Evolutionary conservation across 2,888 invertebrate species (phyloP).

Genomic region (Chrysina gloriosa): DNA sequence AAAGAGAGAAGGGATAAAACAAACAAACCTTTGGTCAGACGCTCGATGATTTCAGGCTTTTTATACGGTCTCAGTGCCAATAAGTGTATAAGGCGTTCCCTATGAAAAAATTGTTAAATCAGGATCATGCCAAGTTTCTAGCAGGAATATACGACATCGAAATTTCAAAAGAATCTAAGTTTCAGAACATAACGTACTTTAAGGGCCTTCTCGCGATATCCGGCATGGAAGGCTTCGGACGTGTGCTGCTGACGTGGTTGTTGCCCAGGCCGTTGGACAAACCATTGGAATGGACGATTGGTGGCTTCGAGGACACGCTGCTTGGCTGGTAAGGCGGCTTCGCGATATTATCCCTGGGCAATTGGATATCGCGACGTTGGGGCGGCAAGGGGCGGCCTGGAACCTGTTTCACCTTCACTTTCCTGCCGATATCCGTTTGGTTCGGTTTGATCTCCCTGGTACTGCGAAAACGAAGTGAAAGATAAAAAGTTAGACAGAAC

Average conservation of each 20-base stretch:
- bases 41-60: conserved; percentile 88
- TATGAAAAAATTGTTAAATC: conserved; percentile 65
- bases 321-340: conserved; percentile 61
- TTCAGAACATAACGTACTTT: conserved; percentile 45
- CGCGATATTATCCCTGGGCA: conserved; percentile 57
- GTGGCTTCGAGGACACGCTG: conserved; percentile 56
- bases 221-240: conserved; percentile 67
- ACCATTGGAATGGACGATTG: conserved; percentile 50
- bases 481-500: neutral
- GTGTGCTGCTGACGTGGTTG: conserved; percentile 64
- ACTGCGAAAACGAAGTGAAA: too few relatives aligned
- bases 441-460: conserved; percentile 94
- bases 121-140: too few relatives aligned
- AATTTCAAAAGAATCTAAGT: neutral
- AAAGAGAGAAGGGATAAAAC: too few relatives aligned
- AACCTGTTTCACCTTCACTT: conserved; percentile 80
- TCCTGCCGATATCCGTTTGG: conserved; percentile 88
- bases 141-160: too few relatives aligned
- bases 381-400: conserved; percentile 50
- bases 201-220: conserved; percentile 79
- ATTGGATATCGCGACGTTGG: conserved; percentile 58
- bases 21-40: conserved; percentile 81
- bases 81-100: conserved; percentile 94
- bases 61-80: conserved; percentile 93
- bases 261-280: conserved; percentile 58